Conservation (phyloP, 2,113 vertebrate genomes). For the Pedionomus torquatus region DNA sequence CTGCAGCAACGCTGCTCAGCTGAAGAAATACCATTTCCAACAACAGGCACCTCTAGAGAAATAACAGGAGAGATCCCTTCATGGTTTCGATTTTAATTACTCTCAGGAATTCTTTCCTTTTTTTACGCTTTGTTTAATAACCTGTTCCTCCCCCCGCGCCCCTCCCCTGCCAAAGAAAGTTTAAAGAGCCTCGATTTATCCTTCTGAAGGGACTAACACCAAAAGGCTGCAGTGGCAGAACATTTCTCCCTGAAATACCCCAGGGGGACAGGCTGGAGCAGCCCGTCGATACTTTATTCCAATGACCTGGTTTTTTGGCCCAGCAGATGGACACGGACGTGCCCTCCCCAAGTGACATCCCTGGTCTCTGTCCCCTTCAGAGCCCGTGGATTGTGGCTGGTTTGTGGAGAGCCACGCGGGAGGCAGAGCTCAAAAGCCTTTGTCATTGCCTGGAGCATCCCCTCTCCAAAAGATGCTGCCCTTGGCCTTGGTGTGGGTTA, state of each 20-base stretch:
- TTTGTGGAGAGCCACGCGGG: neutral
- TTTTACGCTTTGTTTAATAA: neutral
- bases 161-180: neutral
- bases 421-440: neutral
- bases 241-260: neutral
- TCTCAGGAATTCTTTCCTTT: neutral
- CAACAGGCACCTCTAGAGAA: neutral
- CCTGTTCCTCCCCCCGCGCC: neutral
- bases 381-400: fast-evolving
- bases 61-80: neutral
- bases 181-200: neutral
- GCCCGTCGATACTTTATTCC: fast-evolving
- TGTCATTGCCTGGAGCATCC: neutral
- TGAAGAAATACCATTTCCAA: conserved; percentile 4
- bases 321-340: fast-evolving
- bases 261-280: neutral
- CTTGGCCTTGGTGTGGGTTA: neutral
- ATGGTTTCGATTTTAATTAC: neutral
- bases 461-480: neutral
- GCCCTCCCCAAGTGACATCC: neutral
- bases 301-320: neutral
- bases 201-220: neutral
- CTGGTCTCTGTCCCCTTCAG: neutral
- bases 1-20: neutral
- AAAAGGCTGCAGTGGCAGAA: neutral